Evolutionary conservation across 2,113 vertebrate species (phyloP).

Genomic region (Carassius gibelio): DNA sequence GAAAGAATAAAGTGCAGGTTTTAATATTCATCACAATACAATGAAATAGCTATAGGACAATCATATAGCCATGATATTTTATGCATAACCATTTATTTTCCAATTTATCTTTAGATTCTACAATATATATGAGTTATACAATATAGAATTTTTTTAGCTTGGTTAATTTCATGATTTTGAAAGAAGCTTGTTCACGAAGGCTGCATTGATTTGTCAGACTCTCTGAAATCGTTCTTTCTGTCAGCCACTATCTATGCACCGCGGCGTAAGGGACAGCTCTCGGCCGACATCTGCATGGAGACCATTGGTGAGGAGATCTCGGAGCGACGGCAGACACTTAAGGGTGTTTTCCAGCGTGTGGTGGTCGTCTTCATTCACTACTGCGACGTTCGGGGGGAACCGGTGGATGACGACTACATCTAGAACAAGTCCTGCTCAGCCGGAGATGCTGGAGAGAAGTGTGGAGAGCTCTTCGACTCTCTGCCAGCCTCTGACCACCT

Average conservation of each 20-base stretch:
- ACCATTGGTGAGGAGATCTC: conserved; percentile 98
- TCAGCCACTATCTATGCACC: conserved; percentile 96
- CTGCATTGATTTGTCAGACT: background rate
- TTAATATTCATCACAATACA: background rate
- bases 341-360: conserved; percentile 91
- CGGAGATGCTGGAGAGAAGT: background rate
- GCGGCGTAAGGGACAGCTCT: conserved; percentile 93
- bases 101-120: background rate
- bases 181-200: background rate
- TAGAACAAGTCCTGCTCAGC: conserved; percentile 58
- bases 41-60: background rate
- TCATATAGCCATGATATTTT: background rate
- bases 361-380: conserved; percentile 97
- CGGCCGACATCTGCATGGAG: conserved; percentile 98
- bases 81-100: background rate
- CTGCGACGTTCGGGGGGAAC: conserved; percentile 93
- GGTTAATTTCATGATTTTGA: background rate
- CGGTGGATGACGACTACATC: conserved; percentile 95
- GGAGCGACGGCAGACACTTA: conserved; percentile 88
- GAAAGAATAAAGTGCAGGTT: background rate
- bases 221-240: background rate
- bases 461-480: conserved; percentile 1
- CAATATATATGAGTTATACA: too few relatives aligned
- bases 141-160: background rate
- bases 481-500: conserved; percentile 2